Base-by-base conservation (phyloP, 2,797 vertebrate genomes). In the Epinephelus malabaricus region DNA sequence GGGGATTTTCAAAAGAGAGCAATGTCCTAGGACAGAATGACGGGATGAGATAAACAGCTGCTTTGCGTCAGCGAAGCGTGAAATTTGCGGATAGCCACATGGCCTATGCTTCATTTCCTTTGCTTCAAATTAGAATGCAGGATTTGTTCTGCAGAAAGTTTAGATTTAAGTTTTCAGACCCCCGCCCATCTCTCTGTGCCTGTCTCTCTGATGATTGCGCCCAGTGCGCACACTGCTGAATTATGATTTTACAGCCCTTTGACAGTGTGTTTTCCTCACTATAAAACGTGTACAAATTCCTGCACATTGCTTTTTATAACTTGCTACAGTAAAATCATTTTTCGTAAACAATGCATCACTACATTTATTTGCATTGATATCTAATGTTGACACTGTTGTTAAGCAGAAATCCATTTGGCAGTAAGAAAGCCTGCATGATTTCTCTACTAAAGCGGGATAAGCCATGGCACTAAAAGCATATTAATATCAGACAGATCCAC, bases 81-180 rank as follows among this genome's bases (percentile, higher is more conserved):
- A 92, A 86, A 92, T 92, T 83, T 92, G 90, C 75, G 86, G 88
- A 89, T 67, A 87, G 84, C 89, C 91, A 82, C 91, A 90, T 82
- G 88, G 82, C 40, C 82, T 50, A 85, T 70, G 83, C 81, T 93
- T 92, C 88, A 92, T 93, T 93, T 93, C 89, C 91, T 90, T 89
- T 85, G 86, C 88, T 88, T 76, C 80, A 83, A 88, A 89, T 88
- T 87, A 91, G 85, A 90, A 92, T 93, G 80, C 89, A 88, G 84
- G 53, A 82, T 91, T 90, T 90, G 72, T 64, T 77, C 64, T 82
- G 79, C 75, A 86, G 82, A 91, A 86, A 78, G 76, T 85, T 91
- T 74, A 46, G 76, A 80, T 73, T 76, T 51, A 62, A 77, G 47
- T 78, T 85, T 81, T 69, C 77, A 74, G 84, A 80, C 72, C 56